Evolutionary conservation across 2,888 invertebrate species (phyloP).

Genomic region (Physocephala rufipes): DNA sequence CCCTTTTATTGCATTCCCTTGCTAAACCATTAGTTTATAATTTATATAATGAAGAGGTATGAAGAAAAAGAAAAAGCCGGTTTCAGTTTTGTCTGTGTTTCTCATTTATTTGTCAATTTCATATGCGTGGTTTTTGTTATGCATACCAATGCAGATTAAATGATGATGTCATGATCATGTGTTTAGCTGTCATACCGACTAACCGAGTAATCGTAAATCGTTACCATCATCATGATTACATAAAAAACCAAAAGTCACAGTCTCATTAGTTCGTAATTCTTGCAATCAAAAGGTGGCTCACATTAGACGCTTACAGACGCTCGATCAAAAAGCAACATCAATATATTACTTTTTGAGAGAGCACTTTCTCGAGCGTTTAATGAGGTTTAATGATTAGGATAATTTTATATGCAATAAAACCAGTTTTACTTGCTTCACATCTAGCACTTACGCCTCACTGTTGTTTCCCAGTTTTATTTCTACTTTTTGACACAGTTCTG

Average conservation of each 20-base stretch:
- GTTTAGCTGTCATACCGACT: slow-evolving; percentile 18
- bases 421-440: no score
- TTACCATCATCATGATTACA: slow-evolving; percentile 1
- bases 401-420: no score
- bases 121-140: slow-evolving; percentile 3
- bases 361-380: no score
- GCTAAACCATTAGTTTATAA: neutral
- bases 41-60: neutral
- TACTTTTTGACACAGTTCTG: no score
- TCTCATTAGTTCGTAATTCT: slow-evolving; percentile 13
- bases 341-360: no score
- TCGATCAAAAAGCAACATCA: no score
- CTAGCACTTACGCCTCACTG: no score
- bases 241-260: slow-evolving; percentile 19
- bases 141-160: slow-evolving; percentile 23
- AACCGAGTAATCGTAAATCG: slow-evolving; percentile 15
- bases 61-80: slow-evolving; percentile 2
- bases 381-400: no score
- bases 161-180: slow-evolving; percentile 53
- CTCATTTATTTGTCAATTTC: no score
- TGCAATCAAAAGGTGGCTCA: slow-evolving; percentile 5
- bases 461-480: no score
- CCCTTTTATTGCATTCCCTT: no score
- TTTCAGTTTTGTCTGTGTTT: slow-evolving; percentile 28
- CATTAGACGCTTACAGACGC: no score